These are phyloP conservation scores for Falco punctatus DNA, from an alignment of 2,113 vertebrate species.

Conservation along the genomic window DNA sequence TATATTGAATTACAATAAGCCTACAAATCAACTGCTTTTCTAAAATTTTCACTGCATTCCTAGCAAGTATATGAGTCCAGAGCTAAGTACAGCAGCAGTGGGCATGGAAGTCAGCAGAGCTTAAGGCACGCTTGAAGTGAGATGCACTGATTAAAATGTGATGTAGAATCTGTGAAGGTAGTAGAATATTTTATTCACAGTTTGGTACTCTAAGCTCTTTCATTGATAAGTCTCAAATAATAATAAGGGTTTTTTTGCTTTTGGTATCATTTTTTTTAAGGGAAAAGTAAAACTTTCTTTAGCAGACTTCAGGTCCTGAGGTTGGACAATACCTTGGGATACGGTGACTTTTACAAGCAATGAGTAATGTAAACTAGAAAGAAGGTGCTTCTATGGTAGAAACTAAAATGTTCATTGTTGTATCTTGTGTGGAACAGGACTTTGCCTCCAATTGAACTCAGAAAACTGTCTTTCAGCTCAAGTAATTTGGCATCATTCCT, in stretches of 20 bases:
- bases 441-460: neutral
- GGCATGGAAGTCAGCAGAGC: neutral
- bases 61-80: neutral
- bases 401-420: neutral
- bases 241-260: too few species aligned
- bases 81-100: neutral
- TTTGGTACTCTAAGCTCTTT: neutral
- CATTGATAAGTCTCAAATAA: neutral
- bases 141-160: neutral
- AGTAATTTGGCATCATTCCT: fast-evolving
- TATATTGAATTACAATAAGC: neutral
- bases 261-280: neutral
- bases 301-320: neutral
- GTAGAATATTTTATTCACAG: neutral
- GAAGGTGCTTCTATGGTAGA: neutral
- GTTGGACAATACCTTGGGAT: neutral
- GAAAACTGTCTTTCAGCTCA: neutral
- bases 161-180: neutral
- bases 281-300: neutral
- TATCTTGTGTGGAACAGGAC: neutral
- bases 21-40: neutral
- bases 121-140: neutral
- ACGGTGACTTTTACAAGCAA: neutral
- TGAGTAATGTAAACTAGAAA: neutral
- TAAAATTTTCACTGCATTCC: neutral